Evolutionary conservation across 1,140 invertebrate genomes (phyloP).

Genomic region (Drosophila athabasca): DNA sequence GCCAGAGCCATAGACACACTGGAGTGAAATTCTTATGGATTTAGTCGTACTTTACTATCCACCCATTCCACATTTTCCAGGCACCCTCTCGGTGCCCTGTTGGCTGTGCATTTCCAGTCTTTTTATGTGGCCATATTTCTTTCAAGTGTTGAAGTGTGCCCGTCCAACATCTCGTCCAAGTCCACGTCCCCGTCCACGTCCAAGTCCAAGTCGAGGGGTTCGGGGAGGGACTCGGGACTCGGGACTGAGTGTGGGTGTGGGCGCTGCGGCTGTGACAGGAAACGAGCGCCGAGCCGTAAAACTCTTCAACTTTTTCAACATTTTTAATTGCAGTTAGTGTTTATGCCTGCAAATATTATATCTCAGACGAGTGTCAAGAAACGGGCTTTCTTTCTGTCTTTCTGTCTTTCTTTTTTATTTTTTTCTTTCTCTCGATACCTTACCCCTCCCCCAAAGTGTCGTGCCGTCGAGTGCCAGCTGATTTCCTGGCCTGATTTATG

Average conservation of each 20-base stretch:
- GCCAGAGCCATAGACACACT: neutral
- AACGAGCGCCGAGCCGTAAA: constrained; percentile 56
- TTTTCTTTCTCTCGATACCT: too few relatives aligned
- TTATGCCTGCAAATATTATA: constrained; percentile 38
- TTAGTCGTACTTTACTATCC: constrained; percentile 32
- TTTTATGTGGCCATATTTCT: constrained; percentile 76
- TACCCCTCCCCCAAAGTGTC: too few relatives aligned
- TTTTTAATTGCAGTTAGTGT: constrained; percentile 54
- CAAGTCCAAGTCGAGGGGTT: neutral
- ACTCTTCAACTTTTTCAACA: constrained; percentile 28
- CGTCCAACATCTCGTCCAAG: constrained; percentile 22
- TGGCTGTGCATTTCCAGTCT: constrained; percentile 60
- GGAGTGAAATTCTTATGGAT: constrained; percentile 31
- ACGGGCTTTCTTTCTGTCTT: constrained; percentile 6
- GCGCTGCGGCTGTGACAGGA: constrained; percentile 25
- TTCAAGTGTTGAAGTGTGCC: constrained; percentile 69
- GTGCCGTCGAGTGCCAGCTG: constrained; percentile 7
- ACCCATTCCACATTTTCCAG: neutral
- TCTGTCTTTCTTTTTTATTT: too few relatives aligned
- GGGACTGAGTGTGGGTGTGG: neutral
- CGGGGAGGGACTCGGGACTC: neutral
- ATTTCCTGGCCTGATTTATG: constrained; percentile 8
- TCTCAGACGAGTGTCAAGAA: constrained; percentile 29
- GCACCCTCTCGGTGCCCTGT: constrained; percentile 19
- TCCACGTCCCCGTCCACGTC: too few relatives aligned